Conservation (phyloP, 2,113 vertebrate genomes). For the Felis chaus region DNA sequence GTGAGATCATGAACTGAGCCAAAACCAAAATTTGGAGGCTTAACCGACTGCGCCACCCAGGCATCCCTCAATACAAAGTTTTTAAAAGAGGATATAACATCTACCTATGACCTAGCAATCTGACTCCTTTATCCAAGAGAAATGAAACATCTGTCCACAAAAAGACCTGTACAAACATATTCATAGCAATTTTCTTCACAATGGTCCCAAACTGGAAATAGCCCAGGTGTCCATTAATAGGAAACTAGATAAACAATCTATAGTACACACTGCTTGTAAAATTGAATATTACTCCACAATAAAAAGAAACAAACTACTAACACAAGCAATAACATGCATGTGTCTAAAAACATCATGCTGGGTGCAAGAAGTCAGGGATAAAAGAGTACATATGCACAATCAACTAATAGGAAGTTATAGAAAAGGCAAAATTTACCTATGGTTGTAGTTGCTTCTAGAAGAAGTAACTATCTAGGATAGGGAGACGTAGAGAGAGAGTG, state of each 20-base stretch:
- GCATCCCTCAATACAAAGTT: neutral
- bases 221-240: neutral
- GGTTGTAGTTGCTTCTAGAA: neutral
- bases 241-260: neutral
- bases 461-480: neutral
- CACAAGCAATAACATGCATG: neutral
- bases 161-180: neutral
- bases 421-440: neutral
- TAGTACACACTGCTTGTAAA: neutral
- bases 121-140: neutral
- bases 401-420: conserved; percentile 17
- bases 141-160: neutral
- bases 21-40: too few relatives aligned
- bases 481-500: neutral
- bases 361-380: neutral
- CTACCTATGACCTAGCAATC: neutral
- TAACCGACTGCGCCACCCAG: too few relatives aligned
- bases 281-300: neutral
- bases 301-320: neutral
- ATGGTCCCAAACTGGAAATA: neutral
- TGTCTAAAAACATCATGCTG: neutral
- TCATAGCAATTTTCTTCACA: neutral
- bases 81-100: neutral
- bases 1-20: too few relatives aligned
- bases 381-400: neutral